A percentile compares a stretch with the other conserved stretches of the same genome.
Conservation (phyloP, 2,113 vertebrate species). For the Physeter macrocephalus region DNA sequence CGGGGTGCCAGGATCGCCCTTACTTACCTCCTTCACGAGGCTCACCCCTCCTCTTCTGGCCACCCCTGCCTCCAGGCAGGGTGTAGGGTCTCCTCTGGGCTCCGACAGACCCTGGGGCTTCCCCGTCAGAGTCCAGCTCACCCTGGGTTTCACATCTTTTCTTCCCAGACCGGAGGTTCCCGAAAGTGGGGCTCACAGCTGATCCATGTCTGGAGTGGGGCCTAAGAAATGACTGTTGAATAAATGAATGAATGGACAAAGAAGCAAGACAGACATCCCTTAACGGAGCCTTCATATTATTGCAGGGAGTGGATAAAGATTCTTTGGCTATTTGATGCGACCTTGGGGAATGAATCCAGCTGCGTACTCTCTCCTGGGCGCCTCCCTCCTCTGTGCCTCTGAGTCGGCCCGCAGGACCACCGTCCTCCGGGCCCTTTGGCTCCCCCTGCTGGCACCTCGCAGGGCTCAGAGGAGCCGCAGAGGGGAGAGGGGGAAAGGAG, state of each 20-base stretch:
- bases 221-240: neutral
- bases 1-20: neutral
- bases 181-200: neutral
- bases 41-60: neutral
- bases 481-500: neutral
- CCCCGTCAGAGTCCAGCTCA: neutral
- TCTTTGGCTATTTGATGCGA: neutral
- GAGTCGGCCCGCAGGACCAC: neutral
- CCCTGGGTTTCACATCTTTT: neutral
- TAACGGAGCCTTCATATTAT: neutral
- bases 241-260: neutral
- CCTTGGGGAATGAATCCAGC: neutral
- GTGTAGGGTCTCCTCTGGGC: neutral
- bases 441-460: slow-evolving; percentile 27
- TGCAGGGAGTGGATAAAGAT: neutral
- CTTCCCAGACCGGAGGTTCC: neutral
- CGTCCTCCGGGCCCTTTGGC: neutral
- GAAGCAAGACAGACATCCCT: neutral
- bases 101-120: neutral
- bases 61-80: neutral
- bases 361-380: neutral
- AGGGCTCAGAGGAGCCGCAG: neutral
- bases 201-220: neutral
- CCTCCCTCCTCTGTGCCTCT: neutral
- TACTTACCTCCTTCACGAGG: neutral